These are phyloP conservation scores for Lumbricus terrestris DNA, from an alignment of 2,888 invertebrate species.

Conservation along the genomic window DNA sequence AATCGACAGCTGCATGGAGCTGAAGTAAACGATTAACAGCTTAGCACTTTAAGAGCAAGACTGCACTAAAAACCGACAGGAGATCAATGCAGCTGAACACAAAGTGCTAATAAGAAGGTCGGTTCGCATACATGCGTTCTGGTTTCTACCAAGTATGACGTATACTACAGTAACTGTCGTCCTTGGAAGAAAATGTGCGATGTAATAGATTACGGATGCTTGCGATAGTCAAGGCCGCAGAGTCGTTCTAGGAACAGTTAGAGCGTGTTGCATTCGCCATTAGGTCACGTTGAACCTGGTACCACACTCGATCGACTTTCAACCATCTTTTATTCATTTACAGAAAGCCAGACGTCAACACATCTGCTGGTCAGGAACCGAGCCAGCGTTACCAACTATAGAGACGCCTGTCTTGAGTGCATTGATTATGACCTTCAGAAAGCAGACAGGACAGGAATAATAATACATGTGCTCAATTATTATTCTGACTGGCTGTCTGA, in stretches of 20 bases:
- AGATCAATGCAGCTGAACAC: too few relatives aligned
- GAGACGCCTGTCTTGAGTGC: not conserved
- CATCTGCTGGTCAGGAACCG: not conserved
- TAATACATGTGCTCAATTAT: not conserved
- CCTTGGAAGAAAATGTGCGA: too few relatives aligned
- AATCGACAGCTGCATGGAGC: too few relatives aligned
- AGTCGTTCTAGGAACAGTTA: not conserved
- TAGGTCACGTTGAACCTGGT: not conserved
- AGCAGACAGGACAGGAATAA: not conserved
- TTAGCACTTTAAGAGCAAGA: too few relatives aligned
- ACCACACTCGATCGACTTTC: not conserved
- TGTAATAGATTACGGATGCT: not conserved
- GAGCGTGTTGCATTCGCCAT: not conserved
- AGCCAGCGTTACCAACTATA: not conserved
- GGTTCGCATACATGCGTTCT: not conserved
- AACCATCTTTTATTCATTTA: too few relatives aligned
- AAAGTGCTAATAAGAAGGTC: not conserved
- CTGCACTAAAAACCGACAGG: too few relatives aligned
- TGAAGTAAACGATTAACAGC: too few relatives aligned
- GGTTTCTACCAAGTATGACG: too few relatives aligned
- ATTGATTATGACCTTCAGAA: not conserved
- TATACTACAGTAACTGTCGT: too few relatives aligned
- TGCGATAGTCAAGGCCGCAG: not conserved
- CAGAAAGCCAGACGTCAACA: slow-evolving; percentile 3
- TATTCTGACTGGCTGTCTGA: too few relatives aligned